Evolutionary conservation across 1,140 invertebrate genomes (phyloP), one percentile per base, ranked within the genome.

Genomic region (Saccostrea echinata): DNA sequence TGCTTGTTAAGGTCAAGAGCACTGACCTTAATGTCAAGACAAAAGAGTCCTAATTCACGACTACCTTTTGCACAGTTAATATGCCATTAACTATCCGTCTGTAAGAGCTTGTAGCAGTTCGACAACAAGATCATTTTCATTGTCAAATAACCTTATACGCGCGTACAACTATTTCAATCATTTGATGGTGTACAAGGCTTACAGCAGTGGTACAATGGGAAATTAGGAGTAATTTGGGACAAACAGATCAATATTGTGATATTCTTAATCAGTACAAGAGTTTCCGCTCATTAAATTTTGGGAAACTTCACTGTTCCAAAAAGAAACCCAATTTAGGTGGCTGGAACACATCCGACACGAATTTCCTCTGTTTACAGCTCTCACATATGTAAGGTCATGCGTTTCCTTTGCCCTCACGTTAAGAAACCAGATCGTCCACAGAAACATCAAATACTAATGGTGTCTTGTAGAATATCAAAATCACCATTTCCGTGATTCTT

Each of bases 301-400:
- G 68, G 30, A 76, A 76, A 76, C 24, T 27, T 76, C 68, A 27
- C 13, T 76, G 68, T 76, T 76, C 55, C 55, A n/a, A 61, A 21
- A 61, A 18, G n/a, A 61, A n/a, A 18, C 55, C 68, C 68, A 33
- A 76, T 76, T 76, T 76, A 76, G 16, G 68, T 27, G 68, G 68
- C 68, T 76, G 68, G 68, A 27, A 76, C 68, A 76, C 68, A 76
- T 76, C 68, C 68, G 68, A 76, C 68, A 76, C 68, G 68, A 76
- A 76, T 76, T 76, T 76, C 30, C 68, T 76, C 68, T 76, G 68
- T 76, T 76, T 76, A 76, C 68, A 76, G 24, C 27, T 27, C 24
- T 76, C 68, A 76, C 30, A 76, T 30, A 76, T 76, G 68, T 76
- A 76, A 76, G 27, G 68, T 30, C 68, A 33, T 13, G 11, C 27